Base-by-base conservation (phyloP, 2,113 vertebrate genomes). In the Hemiprocne comata region DNA sequence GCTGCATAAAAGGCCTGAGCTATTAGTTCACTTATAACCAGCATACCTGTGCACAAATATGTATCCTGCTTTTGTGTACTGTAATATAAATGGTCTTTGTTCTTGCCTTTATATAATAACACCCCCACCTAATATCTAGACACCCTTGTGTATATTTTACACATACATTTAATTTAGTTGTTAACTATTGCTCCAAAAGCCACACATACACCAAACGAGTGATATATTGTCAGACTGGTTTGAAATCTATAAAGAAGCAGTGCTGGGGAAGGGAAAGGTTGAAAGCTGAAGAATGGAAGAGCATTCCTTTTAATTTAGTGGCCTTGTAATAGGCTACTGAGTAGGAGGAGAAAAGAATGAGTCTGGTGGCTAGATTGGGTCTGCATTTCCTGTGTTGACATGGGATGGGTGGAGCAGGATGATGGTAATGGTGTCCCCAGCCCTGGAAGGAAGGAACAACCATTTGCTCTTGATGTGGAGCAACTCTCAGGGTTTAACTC, bases 261-360 rank as follows among this genome's bases (percentile, higher is more conserved):
- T 40, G 36, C 78, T 88, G 91, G 81, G 71, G 85, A 79, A 76
- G 57, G 65, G 92, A 67, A 91, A 62, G 42, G 58, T 66, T 91
- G 94, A 55, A 95, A 96, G 87, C 74, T 61, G 46, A 65, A 80
- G 89, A 83, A 73, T 79, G 92, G 85, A 89, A 85, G 66, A 87
- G 9, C 71, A 66, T 87, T 91, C 71, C 40, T 85, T 94, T 83
- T 73, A 40, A 90, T 94, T 89, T 79, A 76, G 58, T 44, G 81
- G 50, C 85, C 81, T 90, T 70, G 66, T 62, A 85, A 76, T 48
- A 18, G 42, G 54, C 73, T 70, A 16, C 87, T 71, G 84, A 88
- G 87, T 66, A 73, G 78, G 78, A 95, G 91, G 77, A 89, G 87
- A 82, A 89, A 69, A 92, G 84, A 75, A 58, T 61, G 69, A 82